Percentiles rank a stretch among this genome's conserved stretches.
Evolutionary conservation across 2,888 invertebrate genomes (phyloP).

Genomic region (Orchesellides sinensis): DNA sequence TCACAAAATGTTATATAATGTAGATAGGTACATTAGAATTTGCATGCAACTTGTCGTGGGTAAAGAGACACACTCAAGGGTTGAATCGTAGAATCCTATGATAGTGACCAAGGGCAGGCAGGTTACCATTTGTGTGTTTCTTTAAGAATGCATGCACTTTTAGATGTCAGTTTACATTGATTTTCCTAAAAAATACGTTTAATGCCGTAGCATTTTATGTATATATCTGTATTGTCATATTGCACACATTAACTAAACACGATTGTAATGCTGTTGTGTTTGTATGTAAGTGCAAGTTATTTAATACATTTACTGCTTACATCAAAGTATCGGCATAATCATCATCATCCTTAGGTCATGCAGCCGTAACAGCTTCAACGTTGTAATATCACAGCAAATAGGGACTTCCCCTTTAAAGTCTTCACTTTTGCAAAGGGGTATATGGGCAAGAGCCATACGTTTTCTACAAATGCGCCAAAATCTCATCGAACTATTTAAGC

Average conservation of each 20-base stretch:
- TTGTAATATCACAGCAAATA: neutral
- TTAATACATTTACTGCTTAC: no score
- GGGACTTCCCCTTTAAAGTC: conserved; percentile 56
- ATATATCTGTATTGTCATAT: conserved; percentile 16
- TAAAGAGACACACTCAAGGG: neutral
- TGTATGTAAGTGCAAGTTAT: neutral
- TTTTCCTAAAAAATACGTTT: neutral
- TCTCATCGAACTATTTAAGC: conserved; percentile 69
- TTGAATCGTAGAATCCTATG: conserved; percentile 2
- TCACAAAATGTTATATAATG: neutral
- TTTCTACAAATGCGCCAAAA: conserved; percentile 60
- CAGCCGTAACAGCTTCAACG: conserved; percentile 12
- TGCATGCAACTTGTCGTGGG: conserved; percentile 8
- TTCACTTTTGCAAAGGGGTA: no score
- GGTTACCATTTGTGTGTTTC: conserved; percentile 17
- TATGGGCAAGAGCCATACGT: no score
- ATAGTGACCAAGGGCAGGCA: conserved; percentile 58
- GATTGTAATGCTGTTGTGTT: no score
- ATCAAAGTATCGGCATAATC: conserved; percentile 37
- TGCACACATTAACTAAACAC: neutral
- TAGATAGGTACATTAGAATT: neutral
- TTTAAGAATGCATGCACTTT: conserved; percentile 6
- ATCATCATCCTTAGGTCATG: conserved; percentile 31
- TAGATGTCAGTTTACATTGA: neutral
- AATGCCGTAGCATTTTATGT: no score